Evolutionary conservation across 1,140 invertebrate genomes (phyloP).

Genomic region (Drosophila bocqueti): DNA sequence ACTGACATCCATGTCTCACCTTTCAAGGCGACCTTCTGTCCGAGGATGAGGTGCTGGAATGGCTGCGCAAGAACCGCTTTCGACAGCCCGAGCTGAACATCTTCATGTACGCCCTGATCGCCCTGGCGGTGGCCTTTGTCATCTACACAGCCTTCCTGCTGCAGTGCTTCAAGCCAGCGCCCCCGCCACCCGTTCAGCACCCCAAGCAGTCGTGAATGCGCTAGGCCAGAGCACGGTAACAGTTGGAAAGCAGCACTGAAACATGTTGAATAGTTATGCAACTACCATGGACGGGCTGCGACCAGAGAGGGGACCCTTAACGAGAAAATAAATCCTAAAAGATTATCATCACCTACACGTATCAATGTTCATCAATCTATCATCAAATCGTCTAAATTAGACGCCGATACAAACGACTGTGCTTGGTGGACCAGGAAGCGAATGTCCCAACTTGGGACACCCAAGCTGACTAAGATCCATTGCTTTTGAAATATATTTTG

Average conservation of each 20-base stretch:
- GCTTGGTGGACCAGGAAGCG: slow-evolving; percentile 8
- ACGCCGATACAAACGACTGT: slow-evolving; percentile 61
- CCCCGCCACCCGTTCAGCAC: slow-evolving; percentile 85
- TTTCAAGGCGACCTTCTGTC: slow-evolving; percentile 91
- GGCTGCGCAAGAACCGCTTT: slow-evolving; percentile 96
- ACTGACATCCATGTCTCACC: neutral
- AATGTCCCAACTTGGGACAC: neutral
- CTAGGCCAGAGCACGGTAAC: slow-evolving; percentile 4
- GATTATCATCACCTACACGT: slow-evolving; percentile 29
- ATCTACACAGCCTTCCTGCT: slow-evolving; percentile 96
- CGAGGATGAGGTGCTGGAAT: slow-evolving; percentile 95
- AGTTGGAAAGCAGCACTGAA: slow-evolving; percentile 24
- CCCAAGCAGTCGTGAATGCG: slow-evolving; percentile 81
- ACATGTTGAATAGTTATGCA: slow-evolving; percentile 37
- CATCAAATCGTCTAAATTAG: slow-evolving; percentile 81
- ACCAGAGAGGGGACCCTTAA: slow-evolving; percentile 32
- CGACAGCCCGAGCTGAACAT: slow-evolving; percentile 96
- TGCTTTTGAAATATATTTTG: slow-evolving; percentile 40
- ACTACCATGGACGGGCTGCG: slow-evolving; percentile 36
- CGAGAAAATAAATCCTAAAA: slow-evolving; percentile 45
- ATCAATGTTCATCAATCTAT: slow-evolving; percentile 49
- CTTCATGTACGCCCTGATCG: slow-evolving; percentile 97
- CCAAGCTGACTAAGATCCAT: slow-evolving; percentile 45
- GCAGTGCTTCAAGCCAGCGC: slow-evolving; percentile 92
- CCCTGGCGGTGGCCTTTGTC: slow-evolving; percentile 93